Evolutionary conservation across 2,888 invertebrate species (phyloP), one percentile per base, ranked within the genome.

Genomic region (Caradrina clavipalpis): DNA sequence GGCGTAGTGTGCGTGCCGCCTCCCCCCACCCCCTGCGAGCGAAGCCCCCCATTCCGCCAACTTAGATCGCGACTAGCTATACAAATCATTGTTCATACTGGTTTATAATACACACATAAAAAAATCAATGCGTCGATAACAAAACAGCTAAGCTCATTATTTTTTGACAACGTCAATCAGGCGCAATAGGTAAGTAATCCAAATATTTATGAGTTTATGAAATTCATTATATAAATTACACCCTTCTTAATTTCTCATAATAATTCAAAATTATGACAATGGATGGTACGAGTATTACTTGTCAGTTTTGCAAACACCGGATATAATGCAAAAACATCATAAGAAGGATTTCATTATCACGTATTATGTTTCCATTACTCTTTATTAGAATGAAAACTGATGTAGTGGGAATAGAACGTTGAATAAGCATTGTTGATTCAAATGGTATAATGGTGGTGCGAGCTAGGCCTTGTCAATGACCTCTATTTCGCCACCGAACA

Each of bases 401-500:
- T 76, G 76, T 71, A 66, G 80, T 81, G 78, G 78, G 82, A 81
- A 84, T 78, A 75, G 78, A 81, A 76, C 81, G 71, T 80, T 77
- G 61, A 71, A 78, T 81, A 85, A 84, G 82, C 79, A 82, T 81
- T 86, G 86, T 89, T 85, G 83, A 87, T 84, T 88, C 86, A 86
- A 89, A 88, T 89, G 86, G 84, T 89, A 88, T 88, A 89, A 89
- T 88, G 89, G 87, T 89, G 87, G 84, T 88, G 87, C 88, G 88
- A 88, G 91, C 92, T 92, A 93, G 92, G 92, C 92, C 91, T 95
- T 95, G 95, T 95, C 95, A 95, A 93, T 95, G 95, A 95, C 95
- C 95, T 92, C 93, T 94, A 94, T 95, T 95, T 94, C 88, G 94
- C 92, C 92, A 92, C 89, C 86, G 87, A 88, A 88, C 89, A 87